Percentiles rank a stretch among this genome's conserved stretches.
phyloP scores from a whole-genome alignment of 2,888 invertebrate species.

The Calameuta idolon region DNA sequence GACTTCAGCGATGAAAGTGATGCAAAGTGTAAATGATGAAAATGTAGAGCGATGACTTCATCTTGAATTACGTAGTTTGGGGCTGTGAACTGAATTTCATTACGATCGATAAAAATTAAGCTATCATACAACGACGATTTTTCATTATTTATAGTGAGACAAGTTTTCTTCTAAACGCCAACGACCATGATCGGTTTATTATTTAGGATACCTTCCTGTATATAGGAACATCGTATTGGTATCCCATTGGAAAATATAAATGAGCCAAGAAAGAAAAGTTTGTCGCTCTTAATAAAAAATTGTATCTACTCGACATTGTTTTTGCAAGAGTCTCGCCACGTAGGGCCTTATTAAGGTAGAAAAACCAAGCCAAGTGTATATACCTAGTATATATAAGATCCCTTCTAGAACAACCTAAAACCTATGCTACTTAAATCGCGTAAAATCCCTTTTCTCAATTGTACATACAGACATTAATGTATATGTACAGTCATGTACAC shows the following conservation, averaged over 20 bases:
- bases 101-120: background rate
- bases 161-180: background rate
- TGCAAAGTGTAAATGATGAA: background rate
- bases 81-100: background rate
- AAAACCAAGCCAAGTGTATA: constrained; percentile 54
- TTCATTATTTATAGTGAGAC: background rate
- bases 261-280: background rate
- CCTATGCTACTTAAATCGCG: constrained; percentile 48
- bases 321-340: constrained; percentile 53
- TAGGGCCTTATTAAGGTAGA: constrained; percentile 50
- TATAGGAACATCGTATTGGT: constrained; percentile 38
- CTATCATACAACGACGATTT: background rate
- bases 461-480: constrained; percentile 50
- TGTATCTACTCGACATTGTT: constrained; percentile 37
- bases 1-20: background rate
- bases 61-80: background rate
- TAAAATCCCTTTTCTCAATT: constrained; percentile 44
- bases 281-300: background rate
- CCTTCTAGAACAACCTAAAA: constrained; percentile 55
- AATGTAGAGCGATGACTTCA: background rate
- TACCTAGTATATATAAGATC: constrained; percentile 44
- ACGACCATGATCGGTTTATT: constrained; percentile 8
- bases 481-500: constrained; percentile 59
- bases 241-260: background rate
- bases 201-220: constrained; percentile 37